phyloP scores from a whole-genome alignment of 2,113 vertebrate genomes.

The Oxyura jamaicensis region DNA sequence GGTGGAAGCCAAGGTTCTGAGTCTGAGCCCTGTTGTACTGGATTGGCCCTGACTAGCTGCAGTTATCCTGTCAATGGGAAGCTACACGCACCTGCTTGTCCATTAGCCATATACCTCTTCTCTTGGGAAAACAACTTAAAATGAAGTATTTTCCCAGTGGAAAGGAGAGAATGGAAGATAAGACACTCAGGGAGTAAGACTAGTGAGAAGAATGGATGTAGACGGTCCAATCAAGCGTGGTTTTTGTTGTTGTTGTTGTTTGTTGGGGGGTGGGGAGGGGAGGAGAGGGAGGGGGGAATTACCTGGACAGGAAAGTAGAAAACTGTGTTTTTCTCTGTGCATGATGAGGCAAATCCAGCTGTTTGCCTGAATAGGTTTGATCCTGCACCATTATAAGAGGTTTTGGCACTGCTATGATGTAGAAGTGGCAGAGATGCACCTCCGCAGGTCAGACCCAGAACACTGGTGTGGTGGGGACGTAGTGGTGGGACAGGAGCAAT shows the following conservation, averaged over 20 bases:
- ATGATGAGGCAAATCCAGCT: not conserved
- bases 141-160: not conserved
- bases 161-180: not conserved
- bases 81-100: accelerated
- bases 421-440: not conserved
- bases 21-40: not conserved
- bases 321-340: not conserved
- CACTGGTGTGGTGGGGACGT: accelerated
- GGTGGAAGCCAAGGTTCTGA: not conserved
- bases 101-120: not conserved
- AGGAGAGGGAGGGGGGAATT: too few species aligned
- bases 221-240: not conserved
- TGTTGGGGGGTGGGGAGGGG: too few species aligned
- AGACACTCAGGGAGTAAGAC: not conserved
- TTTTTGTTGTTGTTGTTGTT: too few species aligned
- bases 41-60: accelerated
- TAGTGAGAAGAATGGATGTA: not conserved
- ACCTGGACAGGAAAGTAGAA: not conserved
- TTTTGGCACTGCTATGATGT: not conserved
- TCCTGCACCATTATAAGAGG: not conserved
- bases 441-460: not conserved
- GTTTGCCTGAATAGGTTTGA: not conserved
- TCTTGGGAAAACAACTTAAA: not conserved
- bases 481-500: not conserved
- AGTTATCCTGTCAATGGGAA: not conserved